Evolutionary conservation across 2,113 vertebrate genomes (phyloP).

Genomic region (Pongo pygmaeus): DNA sequence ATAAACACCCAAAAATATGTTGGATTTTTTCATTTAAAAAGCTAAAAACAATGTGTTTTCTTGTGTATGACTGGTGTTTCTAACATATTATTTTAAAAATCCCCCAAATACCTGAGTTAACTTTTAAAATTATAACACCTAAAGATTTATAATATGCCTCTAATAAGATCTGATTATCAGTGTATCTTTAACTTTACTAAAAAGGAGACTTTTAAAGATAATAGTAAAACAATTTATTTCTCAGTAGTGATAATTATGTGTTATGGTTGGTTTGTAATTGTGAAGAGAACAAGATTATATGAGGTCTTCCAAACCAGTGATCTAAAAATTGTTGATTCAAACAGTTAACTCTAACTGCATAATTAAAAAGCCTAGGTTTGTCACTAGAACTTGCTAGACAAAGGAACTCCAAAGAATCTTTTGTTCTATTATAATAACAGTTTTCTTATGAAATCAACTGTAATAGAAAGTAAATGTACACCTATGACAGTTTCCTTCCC

Average conservation of each 20-base stretch:
- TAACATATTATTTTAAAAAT: not conserved
- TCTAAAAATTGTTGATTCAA: slow-evolving; percentile 60
- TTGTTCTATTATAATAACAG: slow-evolving; percentile 65
- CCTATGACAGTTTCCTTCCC: slow-evolving; percentile 77
- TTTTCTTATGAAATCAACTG: slow-evolving; percentile 59
- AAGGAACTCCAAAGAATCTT: slow-evolving; percentile 43
- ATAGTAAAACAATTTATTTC: slow-evolving; percentile 32
- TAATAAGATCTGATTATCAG: not conserved
- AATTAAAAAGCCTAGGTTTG: slow-evolving; percentile 51
- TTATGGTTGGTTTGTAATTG: slow-evolving; percentile 35
- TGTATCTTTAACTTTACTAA: slow-evolving; percentile 36
- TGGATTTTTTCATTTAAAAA: not conserved
- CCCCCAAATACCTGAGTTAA: not conserved
- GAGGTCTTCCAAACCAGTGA: slow-evolving; percentile 37
- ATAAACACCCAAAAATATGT: not conserved
- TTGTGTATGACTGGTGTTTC: not conserved
- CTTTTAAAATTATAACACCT: not conserved
- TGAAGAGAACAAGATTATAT: slow-evolving; percentile 23
- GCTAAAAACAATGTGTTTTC: not conserved
- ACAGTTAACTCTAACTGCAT: slow-evolving; percentile 31
- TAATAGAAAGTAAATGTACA: slow-evolving; percentile 74
- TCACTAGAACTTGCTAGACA: slow-evolving; percentile 40
- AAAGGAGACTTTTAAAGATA: slow-evolving; percentile 46
- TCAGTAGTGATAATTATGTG: slow-evolving; percentile 16
- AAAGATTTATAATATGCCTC: not conserved